These are phyloP conservation scores for Corella eumyota DNA, from an alignment of 23 tunicate genomes.

Conservation along the genomic window DNA sequence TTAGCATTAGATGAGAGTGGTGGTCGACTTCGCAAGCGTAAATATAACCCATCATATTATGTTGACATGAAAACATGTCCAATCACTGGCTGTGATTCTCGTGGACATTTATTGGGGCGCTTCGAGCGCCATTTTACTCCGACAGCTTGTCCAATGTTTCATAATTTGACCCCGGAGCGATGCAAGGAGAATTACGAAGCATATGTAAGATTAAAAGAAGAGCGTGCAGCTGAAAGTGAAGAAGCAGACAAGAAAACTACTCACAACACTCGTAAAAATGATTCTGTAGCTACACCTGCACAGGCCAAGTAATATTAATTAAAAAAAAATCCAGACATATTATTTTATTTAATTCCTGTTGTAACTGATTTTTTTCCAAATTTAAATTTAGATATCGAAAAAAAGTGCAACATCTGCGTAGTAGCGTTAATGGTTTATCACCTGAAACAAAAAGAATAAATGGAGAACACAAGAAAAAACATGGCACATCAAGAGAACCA, in stretches of 20 bases:
- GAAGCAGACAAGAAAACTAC: constrained; percentile 17
- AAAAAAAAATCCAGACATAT: not conserved
- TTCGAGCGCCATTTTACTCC: constrained; percentile 75
- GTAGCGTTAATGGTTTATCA: not conserved
- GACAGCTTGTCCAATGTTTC: constrained; percentile 84
- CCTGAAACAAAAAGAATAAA: constrained; percentile 21
- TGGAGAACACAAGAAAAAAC: constrained; percentile 29
- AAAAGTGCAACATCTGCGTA: constrained; percentile 25
- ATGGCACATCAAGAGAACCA: constrained; percentile 60
- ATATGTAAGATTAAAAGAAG: constrained; percentile 44
- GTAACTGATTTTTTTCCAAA: too few relatives aligned
- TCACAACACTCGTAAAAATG: constrained; percentile 76
- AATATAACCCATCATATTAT: constrained; percentile 48
- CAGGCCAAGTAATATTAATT: constrained; percentile 31
- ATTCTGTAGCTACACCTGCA: constrained; percentile 34
- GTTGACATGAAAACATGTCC: constrained; percentile 90
- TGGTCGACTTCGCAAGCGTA: constrained; percentile 62
- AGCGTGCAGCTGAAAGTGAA: constrained; percentile 29
- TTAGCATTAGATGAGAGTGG: constrained; percentile 56
- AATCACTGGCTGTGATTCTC: constrained; percentile 74
- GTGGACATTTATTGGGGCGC: constrained; percentile 76
- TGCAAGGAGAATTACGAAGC: constrained; percentile 83
- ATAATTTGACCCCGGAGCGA: constrained; percentile 82
- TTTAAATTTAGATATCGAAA: constrained; percentile 19
- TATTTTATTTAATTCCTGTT: too few relatives aligned